Base-by-base conservation (phyloP, 2,113 vertebrate genomes). In the Festucalex cinctus region DNA sequence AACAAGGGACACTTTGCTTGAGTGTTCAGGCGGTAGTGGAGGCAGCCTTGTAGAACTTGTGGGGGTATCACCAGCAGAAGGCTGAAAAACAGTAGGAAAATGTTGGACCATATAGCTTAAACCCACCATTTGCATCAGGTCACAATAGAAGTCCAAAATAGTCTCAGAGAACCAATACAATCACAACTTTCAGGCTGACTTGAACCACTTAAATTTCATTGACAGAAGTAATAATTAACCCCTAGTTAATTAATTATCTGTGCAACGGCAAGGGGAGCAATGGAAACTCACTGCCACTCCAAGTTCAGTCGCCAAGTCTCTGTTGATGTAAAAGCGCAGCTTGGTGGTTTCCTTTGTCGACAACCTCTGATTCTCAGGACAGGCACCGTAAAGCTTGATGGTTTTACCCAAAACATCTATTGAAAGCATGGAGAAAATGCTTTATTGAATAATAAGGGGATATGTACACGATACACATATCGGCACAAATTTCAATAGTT, bases 291-390 rank as follows among this genome's bases (percentile, higher is more conserved):
- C 68, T 2, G 66, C 74, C 51, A 91, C 71, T 65, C 53, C 86
- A 5, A 95, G 84, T 48, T 93, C 74, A 28, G 92, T 92, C 53
- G 92, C 93, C 93, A 94, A 88, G 78, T 88, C 85, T 67, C 85
- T 87, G 44, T 91, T 87, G 0, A 87, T 91, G n/a, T 93, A 92
- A 74, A 93, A 95, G 36, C 12, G 24, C 70, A 93, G 87, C 36
- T 81, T 83, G 5, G 83, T 10, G 8, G 16, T 32, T 28, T 65
- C 24, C 14, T 56, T 6, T 0, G 61, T 16, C 6, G 78, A 0
- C 3, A 57, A 9, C 5, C 68, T 66, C 6, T 63, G 87, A 79
- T n/a, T 74, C 51, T 90, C 85, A 64, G 92, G 88, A 61, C 79
- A 91, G 53, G 94, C 93, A 0, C 91, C 93, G 2, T 74, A 65